Conservation (phyloP, 2,888 invertebrate genomes). For the Brachycybe producta region DNA sequence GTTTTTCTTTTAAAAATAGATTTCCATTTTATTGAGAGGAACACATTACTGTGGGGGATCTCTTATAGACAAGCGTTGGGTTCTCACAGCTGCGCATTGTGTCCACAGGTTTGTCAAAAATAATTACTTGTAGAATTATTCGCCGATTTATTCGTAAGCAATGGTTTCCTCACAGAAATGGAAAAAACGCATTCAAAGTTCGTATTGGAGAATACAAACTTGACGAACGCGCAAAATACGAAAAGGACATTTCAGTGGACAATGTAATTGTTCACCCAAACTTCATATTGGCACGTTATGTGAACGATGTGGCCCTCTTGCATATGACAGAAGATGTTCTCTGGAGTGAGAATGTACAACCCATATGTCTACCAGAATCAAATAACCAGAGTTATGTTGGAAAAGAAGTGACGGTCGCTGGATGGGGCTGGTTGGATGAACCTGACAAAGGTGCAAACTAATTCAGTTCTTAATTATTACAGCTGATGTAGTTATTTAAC, state of each 20-base stretch:
- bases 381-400: conserved; percentile 41
- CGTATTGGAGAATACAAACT: conserved; percentile 17
- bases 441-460: conserved; percentile 42
- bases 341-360: conserved; percentile 57
- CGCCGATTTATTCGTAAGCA: too few species aligned
- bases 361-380: conserved; percentile 59
- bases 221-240: conserved; percentile 25
- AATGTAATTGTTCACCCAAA: conserved; percentile 57
- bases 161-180: conserved; percentile 4
- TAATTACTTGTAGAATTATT: background rate
- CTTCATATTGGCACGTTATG: conserved; percentile 45
- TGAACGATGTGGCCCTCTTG: conserved; percentile 59
- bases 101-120: conserved; percentile 9
- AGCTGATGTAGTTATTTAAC: background rate
- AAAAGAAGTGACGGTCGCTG: conserved; percentile 54
- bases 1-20: conserved; percentile 4
- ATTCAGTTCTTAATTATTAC: background rate
- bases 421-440: conserved; percentile 78
- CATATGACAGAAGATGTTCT: conserved; percentile 47
- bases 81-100: conserved; percentile 17
- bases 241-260: conserved; percentile 38
- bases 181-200: conserved; percentile 9
- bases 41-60: conserved; percentile 17
- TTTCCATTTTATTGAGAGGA: conserved; percentile 13
- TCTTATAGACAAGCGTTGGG: conserved; percentile 9